Evolutionary conservation across 2,113 vertebrate genomes (phyloP).

Genomic region (Phyllostomus discolor): DNA sequence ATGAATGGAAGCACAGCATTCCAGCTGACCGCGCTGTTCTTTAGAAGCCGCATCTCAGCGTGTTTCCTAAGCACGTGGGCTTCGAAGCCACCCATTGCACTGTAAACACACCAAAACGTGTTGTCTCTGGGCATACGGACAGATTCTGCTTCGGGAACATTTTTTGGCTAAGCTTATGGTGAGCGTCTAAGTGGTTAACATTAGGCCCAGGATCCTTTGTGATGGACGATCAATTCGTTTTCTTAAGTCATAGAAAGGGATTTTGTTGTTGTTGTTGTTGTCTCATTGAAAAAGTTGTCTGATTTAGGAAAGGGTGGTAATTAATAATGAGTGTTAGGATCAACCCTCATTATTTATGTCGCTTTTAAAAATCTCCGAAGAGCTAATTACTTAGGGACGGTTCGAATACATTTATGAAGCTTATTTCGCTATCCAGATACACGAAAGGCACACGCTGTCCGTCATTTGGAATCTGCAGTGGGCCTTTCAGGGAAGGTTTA

Average conservation of each 20-base stretch:
- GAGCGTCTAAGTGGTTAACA: not conserved
- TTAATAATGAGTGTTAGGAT: not conserved
- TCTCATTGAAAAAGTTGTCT: not conserved
- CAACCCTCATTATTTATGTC: not conserved
- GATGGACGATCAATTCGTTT: not conserved
- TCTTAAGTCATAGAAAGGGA: not conserved
- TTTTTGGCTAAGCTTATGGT: not conserved
- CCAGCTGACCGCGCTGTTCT: not conserved
- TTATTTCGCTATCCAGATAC: not conserved
- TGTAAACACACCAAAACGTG: not conserved
- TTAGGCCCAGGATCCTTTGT: not conserved
- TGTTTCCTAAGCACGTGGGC: not conserved
- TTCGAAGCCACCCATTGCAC: not conserved
- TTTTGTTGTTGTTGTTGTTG: not conserved
- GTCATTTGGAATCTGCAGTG: not conserved
- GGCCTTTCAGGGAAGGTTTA: not conserved
- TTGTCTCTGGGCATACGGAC: fast-evolving
- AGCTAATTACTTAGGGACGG: not conserved
- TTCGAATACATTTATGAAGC: not conserved
- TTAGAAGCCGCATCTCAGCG: not conserved
- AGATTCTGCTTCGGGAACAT: not conserved
- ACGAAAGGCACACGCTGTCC: not conserved
- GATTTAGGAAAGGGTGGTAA: not conserved
- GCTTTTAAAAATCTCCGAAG: conserved; percentile 9
- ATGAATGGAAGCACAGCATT: not conserved